These are phyloP conservation scores for Aphrophora alni DNA, from an alignment of 2,888 invertebrate genomes.

Conservation along the genomic window DNA sequence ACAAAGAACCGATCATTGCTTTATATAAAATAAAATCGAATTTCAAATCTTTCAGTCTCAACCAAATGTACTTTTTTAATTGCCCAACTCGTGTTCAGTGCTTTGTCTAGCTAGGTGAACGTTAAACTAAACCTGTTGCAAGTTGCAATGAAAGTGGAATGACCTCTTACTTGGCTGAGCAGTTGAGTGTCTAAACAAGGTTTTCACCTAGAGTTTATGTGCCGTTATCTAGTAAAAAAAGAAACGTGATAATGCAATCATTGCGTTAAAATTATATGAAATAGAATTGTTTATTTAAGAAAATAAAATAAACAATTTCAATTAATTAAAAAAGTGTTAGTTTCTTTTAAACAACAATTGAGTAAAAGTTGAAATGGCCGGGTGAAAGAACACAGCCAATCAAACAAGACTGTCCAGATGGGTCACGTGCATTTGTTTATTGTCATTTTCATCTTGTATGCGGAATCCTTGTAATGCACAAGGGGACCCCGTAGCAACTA, in stretches of 20 bases:
- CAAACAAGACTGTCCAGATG: slow-evolving; percentile 31
- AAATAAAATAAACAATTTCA: background rate
- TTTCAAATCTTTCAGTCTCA: background rate
- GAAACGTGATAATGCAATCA: background rate
- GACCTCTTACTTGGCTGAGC: background rate
- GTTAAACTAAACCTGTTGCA: slow-evolving; percentile 4
- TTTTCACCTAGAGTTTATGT: background rate
- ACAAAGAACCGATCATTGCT: too few relatives aligned
- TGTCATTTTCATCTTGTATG: slow-evolving; percentile 51
- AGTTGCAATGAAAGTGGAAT: slow-evolving; percentile 6
- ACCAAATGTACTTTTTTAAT: background rate
- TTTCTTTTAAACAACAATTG: background rate
- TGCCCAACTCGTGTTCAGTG: background rate
- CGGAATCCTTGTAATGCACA: slow-evolving; percentile 54
- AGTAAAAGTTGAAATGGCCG: background rate
- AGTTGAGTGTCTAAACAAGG: background rate
- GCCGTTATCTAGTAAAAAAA: background rate
- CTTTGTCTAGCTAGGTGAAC: background rate
- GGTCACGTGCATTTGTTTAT: slow-evolving; percentile 54
- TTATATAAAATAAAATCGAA: too few relatives aligned
- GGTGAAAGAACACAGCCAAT: slow-evolving; percentile 15
- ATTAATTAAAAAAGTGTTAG: background rate
- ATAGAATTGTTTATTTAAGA: background rate
- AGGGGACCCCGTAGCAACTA: slow-evolving; percentile 54
- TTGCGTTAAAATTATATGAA: background rate